Evolutionary conservation across 2,113 vertebrate species (phyloP), one percentile per base, ranked within the genome.

Genomic region (Gambusia holbrooki): DNA sequence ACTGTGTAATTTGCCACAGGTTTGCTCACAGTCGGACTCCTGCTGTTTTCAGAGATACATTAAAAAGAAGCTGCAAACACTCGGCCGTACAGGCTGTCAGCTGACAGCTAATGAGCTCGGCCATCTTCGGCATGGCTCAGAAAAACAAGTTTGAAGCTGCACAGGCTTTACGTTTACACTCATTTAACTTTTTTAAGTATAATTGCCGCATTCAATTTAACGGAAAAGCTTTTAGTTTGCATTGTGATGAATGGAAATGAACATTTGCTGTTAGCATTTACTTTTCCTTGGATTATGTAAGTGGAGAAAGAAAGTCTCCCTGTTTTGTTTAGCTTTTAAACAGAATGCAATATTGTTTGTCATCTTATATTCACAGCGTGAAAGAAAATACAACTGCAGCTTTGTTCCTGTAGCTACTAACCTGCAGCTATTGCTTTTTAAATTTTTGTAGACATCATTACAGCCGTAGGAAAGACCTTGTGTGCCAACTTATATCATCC

Each of bases 81-180:
- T 63, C 2, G 60, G 71, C 76, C 69, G 71, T 3, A 40, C 67
- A 80, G 75, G 48, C 82, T 48, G 71, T 81, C 84, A 75, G 82
- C 80, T 83, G 79, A 81, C 72, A 42, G 80, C 76, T 90, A 88
- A 88, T 81, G 89, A 90, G 83, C 83, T 80, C 77, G 32, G 8
- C 88, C 81, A 66, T 71, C 78, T 80, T 77, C 77, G 22, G 63
- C 70, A 2, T 4, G 42, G 5, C 80, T 74, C 60, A 8, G 69
- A 61, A 73, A 66, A 69, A 72, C 1, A 66, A 58, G 62, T 42
- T 71, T 70, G 69, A 71, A 5, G 32, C 60, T 51, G 62, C 72
- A 32, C 51, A 19, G 82, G 70, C 71, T 73, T 60, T 1, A 42
- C 35, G 7, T 74, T 74, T 54, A 51, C 42, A 32, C 71, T 62